Conservation (phyloP, 1,140 invertebrate species). For the Carposina sasakii region DNA sequence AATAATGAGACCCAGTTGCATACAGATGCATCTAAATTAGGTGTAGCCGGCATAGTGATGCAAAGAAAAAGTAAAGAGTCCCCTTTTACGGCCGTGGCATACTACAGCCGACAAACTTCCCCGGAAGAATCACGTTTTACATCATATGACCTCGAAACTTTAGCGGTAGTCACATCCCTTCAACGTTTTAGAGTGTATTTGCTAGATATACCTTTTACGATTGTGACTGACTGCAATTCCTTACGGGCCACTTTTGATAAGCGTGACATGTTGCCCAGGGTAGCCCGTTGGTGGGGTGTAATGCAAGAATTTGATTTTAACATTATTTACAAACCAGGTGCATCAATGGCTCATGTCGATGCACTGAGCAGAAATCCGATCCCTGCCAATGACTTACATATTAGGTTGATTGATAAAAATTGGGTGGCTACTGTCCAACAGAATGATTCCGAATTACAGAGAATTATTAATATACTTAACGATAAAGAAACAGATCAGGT, state of each 20-base stretch:
- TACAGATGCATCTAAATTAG: conserved; percentile 22
- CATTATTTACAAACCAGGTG: conserved; percentile 28
- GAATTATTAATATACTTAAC: neutral
- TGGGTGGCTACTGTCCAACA: conserved; percentile 1
- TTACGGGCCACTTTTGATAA: conserved; percentile 22
- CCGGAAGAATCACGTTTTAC: conserved; percentile 22
- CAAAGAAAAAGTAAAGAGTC: conserved; percentile 15
- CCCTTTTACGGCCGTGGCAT: conserved; percentile 18
- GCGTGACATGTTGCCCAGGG: conserved; percentile 28
- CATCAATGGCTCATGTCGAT: conserved; percentile 31
- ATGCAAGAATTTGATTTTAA: conserved; percentile 28
- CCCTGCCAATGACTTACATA: neutral
- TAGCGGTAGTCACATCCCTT: conserved; percentile 28
- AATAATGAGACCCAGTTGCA: conserved; percentile 22
- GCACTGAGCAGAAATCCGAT: conserved; percentile 26
- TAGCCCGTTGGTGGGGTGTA: conserved; percentile 30
- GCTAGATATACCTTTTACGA: conserved; percentile 23
- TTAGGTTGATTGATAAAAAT: neutral
- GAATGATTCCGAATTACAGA: neutral
- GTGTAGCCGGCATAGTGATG: conserved; percentile 26
- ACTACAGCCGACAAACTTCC: conserved; percentile 22
- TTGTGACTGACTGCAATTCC: conserved; percentile 34
- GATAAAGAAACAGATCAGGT: neutral
- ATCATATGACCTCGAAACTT: conserved; percentile 34
- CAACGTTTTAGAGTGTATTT: conserved; percentile 31